Evolutionary conservation across 2,113 vertebrate genomes (phyloP).

Genomic region (Malurus cyaneus): DNA sequence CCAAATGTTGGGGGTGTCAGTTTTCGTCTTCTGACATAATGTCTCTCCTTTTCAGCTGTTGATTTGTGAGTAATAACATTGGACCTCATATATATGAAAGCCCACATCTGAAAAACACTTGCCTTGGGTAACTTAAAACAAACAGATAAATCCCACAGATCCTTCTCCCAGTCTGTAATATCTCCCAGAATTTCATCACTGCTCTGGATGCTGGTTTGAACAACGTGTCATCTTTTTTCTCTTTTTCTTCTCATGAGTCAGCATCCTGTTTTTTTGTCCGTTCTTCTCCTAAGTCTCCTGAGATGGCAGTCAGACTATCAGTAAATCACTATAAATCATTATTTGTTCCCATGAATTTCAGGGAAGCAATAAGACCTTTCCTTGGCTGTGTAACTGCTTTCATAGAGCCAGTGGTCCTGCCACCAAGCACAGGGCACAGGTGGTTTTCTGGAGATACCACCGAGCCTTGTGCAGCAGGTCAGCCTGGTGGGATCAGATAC

Average conservation of each 20-base stretch:
- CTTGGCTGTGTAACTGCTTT: neutral
- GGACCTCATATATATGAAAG: neutral
- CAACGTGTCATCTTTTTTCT: neutral
- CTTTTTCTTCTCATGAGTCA: neutral
- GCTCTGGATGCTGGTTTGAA: neutral
- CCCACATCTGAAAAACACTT: neutral
- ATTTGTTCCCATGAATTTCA: neutral
- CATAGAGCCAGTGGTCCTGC: neutral
- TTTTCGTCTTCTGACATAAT: neutral
- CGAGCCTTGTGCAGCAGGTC: accelerated
- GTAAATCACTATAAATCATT: neutral
- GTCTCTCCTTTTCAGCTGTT: neutral
- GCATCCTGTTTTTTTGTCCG: neutral
- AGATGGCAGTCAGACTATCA: neutral
- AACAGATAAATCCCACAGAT: neutral
- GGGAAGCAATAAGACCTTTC: neutral
- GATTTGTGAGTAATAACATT: neutral
- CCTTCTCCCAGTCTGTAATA: neutral
- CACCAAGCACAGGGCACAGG: neutral
- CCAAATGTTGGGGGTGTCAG: neutral
- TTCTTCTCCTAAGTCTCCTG: neutral
- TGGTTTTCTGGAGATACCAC: neutral
- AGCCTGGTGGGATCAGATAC: neutral
- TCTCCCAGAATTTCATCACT: neutral
- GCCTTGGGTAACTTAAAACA: neutral